Base-by-base conservation (phyloP, 2,113 vertebrate species). In the Lonchura striata region DNA sequence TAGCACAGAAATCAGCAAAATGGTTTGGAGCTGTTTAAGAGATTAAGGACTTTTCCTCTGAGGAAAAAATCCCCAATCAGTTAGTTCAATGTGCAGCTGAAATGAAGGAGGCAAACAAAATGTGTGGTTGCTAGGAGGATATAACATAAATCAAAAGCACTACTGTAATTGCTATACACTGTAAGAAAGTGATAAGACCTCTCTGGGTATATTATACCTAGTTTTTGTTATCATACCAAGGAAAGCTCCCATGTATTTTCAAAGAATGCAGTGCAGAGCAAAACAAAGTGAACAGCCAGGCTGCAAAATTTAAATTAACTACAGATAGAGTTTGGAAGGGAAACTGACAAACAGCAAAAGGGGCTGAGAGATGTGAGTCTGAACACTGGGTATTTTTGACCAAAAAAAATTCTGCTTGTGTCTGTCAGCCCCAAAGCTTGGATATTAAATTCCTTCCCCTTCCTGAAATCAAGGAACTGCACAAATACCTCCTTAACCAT, bases 161-260 rank as follows among this genome's bases (percentile, higher is more conserved):
- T 82, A 53, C 91, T 87, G 57, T 93, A 96, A 97, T 94, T 96
- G 72, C 92, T 88, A 64, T 44, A 84, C 78, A 91, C 91, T 94
- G 94, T 87, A 89, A 94, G 70, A 54, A 82, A 95, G 69, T 74
- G 96, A 91, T 97, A 96, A 97, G 91, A 94, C 95, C 65, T 95
- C 66, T 87, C 91, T 90, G 91, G 59, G 78, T 72, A 31, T 85
- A 94, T 86, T 91, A 92, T 82, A 94, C 84, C 69, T 92, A 35
- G 53, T n/a, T 69, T 69, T 66, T 57, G 80, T 92, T 95, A 93
- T 93, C 90, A 44, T 21, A 59, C 19, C 0, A 2, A 85, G 80
- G 37, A 84, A 94, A 88, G 71, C 42, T 86, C 71, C 89, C 10
- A 27, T 57, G 61, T 2, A 25, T 82, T 95, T 86, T 84, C 87